phyloP scores from a whole-genome alignment of 2,797 vertebrate genomes.

The Eptatretus atami region DNA sequence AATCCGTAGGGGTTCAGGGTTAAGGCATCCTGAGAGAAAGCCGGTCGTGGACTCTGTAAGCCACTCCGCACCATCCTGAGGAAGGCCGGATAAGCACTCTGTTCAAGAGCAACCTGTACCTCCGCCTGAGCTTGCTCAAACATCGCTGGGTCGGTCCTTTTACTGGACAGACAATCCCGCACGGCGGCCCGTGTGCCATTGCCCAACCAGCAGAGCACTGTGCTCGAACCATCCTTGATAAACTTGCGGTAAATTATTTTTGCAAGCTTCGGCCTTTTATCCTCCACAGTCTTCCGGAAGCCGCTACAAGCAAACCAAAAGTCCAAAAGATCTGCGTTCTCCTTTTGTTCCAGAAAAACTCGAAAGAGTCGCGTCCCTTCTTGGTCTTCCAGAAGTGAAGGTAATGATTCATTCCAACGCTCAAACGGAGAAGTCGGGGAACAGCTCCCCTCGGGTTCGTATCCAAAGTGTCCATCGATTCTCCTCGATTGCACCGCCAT shows the following conservation, averaged over 20 bases:
- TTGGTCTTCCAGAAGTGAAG: constrained; percentile 77
- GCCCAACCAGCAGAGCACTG: constrained; percentile 74
- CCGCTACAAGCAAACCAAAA: constrained; percentile 97
- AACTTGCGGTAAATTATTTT: constrained; percentile 91
- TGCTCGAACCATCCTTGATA: constrained; percentile 51
- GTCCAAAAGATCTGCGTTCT: constrained; percentile 62
- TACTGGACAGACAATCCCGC: constrained; percentile 56
- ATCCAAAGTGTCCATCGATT: constrained; percentile 71
- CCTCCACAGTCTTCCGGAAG: constrained; percentile 71
- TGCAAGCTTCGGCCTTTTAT: constrained; percentile 70
- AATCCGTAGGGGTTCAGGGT: constrained; percentile 12
- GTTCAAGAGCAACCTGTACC: constrained; percentile 74
- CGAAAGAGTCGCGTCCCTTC: constrained; percentile 76
- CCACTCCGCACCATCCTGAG: constrained; percentile 64
- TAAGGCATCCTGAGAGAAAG: constrained; percentile 31
- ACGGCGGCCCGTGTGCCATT: constrained; percentile 85
- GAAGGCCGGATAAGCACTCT: constrained; percentile 78
- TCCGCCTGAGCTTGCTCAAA: constrained; percentile 94
- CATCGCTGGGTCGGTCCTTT: constrained; percentile 71
- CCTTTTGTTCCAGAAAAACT: constrained; percentile 67
- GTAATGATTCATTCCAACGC: constrained; percentile 79
- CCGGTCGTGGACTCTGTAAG: constrained; percentile 62
- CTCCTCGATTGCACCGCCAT: constrained; percentile 22
- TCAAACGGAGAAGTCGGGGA: constrained; percentile 86
- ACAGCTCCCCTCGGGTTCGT: constrained; percentile 82